Evolutionary conservation across 2,797 vertebrate species (phyloP), one percentile per base, ranked within the genome.

Genomic region (Anableps anableps): DNA sequence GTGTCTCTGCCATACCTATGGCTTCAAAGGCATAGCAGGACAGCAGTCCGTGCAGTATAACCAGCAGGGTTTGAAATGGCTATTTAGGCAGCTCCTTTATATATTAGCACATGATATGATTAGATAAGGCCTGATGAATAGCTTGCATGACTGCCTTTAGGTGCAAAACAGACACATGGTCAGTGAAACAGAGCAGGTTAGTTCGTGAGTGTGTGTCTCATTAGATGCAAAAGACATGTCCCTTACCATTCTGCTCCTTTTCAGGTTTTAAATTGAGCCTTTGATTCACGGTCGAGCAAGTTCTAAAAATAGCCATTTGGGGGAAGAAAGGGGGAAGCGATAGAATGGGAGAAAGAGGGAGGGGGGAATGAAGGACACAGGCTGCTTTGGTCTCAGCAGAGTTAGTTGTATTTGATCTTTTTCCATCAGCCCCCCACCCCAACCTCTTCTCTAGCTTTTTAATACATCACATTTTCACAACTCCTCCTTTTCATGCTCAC

Each of bases 291-390:
- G 81, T 85, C 80, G 82, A 88, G 86, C 88, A 87, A 90, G 82
- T 91, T 93, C 95, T 95, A 96, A 95, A 96, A 95, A 96, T 96
- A 96, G 91, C 86, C 51, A 23, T 5, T 62, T 72, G 88, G 71
- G 70, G 89, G 80, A 80, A 85, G 82, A 82, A 86, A 81, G 78
- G 73, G 79, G 73, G 62, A 75, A 74, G 72, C 41, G 64, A 55
- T 72, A 62, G 74, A 62, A 72, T 23, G 31, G 34, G 38, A 60
- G 72, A 80, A 21, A 72, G 68, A 53, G 77, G 79, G 83, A 78
- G 83, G 78, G 80, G 68, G 76, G 76, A 76, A 51, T 19, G 80
- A 79, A 85, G 77, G 89, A 91, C 85, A 83, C 47, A 70, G 80
- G 48, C 80, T 83, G 88, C 75, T 91, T 91, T 80, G 72, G 82